Base-by-base conservation (phyloP, 35 echinoderm and acorn worm species). In the Anneissia japonica region DNA sequence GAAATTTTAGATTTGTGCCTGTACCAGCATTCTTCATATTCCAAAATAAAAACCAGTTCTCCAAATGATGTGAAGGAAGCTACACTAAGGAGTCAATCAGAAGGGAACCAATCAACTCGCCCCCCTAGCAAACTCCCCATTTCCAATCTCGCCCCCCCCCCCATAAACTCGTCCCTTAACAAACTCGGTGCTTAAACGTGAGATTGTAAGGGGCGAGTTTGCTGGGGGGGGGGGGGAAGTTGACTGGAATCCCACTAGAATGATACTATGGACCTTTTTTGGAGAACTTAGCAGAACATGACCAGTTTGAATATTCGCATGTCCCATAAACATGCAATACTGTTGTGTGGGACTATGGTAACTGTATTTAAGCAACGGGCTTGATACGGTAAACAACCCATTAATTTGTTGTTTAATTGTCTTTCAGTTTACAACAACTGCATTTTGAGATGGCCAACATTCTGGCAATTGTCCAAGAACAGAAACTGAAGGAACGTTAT, bases 391-490 rank as follows among this genome's bases (percentile, higher is more conserved):
- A 5, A 75, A 12, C 16, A 84, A 31, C 11, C 6, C 14, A 35
- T 77, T 37, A 78, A 37, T 37, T 32, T 4, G 11, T 1, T 77
- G 4, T 16, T 79, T 28, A 39, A 9, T 40, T 34, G 32, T 38
- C 10, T 39, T 35, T 39, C 46, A 99, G 96, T 75, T 56, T 99
- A 21, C 96, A 99, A 82, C 93, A 94, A 72, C 84, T 99, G 12
- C 88, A 99, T 75, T 99, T 99, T 82, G 96, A 99, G 38, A 94
- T 91, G 89, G 84, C 76, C 46, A 88, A 99, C 72, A 73, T 97
- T 0, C 79, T 99, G 43, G 56, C 92, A 23, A 91, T 91, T 82
- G 85, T 87, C 23, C 86, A 94, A 76, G 96, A 99, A 46, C 86
- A 80, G 38, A 99, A 91, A 84, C 92, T 99, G 4, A 91, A 89